Evolutionary conservation across 2,113 vertebrate species (phyloP), one percentile per base, ranked within the genome.

Genomic region (Puma concolor): DNA sequence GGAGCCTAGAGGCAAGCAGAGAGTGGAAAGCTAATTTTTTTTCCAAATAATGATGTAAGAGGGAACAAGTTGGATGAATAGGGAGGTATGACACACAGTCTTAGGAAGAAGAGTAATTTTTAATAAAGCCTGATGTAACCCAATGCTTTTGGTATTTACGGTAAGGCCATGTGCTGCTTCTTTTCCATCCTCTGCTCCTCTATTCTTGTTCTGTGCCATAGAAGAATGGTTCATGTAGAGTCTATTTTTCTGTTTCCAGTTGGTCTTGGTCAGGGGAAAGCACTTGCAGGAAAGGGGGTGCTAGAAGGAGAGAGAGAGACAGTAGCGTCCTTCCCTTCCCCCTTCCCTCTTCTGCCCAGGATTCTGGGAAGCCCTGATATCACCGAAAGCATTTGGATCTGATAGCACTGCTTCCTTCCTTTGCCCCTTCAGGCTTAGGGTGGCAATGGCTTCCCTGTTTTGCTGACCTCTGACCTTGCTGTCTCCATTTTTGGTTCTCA

Each of bases 251-350:
- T 54, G 14, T n/a, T 86, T 82, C 31, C 5, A 36, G 17, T 14
- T 89, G 10, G 29, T 64, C 31, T 36, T 77, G 31, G 33, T 38
- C 41, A 60, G 50, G 36, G 19, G 29, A 36, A 86, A 41, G 1
- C 57, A 27, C 1, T 48, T 69, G 38, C 12, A 77, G 64, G 86
- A 84, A 71, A 69, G 21, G 60, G 27, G 19, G 17, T 48, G 12
- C 23, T 4, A 52, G 72, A 36, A 85, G n/a, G 23, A 60, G 74
- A 88, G 9, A 23, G 23, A 74, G 25, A 25, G 23, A 74, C 19
- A 25, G 41, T 0, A 52, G 7, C 0, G 2, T 19, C 9, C 16
- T 54, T 76, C 10, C 71, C 14, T 4, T 25, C 23, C 23, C 25
- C 9, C 2, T 4, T 36, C 25, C 0, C 4, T 38, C 27, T 52